phyloP scores from a whole-genome alignment of 1,140 invertebrate genomes.

The Drosophila sproati region DNA sequence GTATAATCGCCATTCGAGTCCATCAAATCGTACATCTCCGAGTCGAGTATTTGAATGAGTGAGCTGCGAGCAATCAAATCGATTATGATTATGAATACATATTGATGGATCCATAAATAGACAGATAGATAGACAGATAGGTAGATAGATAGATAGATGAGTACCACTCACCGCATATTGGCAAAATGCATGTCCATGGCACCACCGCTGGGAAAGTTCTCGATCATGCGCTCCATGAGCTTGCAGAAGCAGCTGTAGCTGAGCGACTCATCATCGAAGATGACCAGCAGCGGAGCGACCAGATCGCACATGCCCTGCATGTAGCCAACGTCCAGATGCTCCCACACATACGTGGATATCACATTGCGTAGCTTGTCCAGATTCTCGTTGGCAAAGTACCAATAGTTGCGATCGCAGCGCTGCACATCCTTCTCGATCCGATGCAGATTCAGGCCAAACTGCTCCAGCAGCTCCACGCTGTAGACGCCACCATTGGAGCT shows the following conservation, averaged over 20 bases:
- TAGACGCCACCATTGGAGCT: constrained; percentile 95
- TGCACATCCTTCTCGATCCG: constrained; percentile 98
- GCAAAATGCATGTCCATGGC: constrained; percentile 98
- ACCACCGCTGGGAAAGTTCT: constrained; percentile 96
- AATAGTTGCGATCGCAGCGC: constrained; percentile 96
- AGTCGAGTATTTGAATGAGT: constrained; percentile 94
- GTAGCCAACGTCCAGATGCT: constrained; percentile 95
- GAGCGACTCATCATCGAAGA: constrained; percentile 96
- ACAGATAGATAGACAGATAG: background rate
- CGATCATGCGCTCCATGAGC: constrained; percentile 94
- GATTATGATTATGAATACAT: background rate
- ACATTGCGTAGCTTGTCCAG: constrained; percentile 97
- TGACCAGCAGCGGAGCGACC: constrained; percentile 95
- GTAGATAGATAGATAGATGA: constrained; percentile 32
- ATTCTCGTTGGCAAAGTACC: constrained; percentile 95
- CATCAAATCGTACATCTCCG: constrained; percentile 97
- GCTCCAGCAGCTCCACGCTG: constrained; percentile 93
- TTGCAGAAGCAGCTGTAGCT: constrained; percentile 96
- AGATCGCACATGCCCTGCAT: constrained; percentile 98
- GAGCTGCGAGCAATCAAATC: constrained; percentile 85
- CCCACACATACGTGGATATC: constrained; percentile 99
- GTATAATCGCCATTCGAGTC: constrained; percentile 97
- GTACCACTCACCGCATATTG: constrained; percentile 91
- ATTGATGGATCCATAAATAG: background rate
- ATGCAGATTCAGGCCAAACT: constrained; percentile 95